phyloP scores from a whole-genome alignment of 2,113 vertebrate species.

The Sinocyclocheilus rhinocerous region DNA sequence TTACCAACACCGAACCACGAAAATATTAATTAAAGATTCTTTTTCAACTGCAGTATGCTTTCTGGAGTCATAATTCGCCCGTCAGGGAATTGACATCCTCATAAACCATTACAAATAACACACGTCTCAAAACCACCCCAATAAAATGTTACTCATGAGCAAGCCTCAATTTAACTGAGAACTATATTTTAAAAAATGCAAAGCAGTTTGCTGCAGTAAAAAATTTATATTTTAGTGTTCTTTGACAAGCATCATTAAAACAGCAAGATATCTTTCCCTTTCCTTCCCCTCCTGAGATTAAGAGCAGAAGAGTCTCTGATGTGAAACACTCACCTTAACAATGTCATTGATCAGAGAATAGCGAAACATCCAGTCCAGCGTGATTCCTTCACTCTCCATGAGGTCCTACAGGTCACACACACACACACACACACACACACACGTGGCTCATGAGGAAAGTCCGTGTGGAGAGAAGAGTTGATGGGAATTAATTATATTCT shows the following conservation, averaged over 20 bases:
- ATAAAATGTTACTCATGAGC: not conserved
- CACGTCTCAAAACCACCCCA: not conserved
- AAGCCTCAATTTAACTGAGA: too few relatives aligned
- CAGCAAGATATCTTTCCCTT: not conserved
- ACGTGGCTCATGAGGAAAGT: not conserved
- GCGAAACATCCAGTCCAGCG: conserved; percentile 96
- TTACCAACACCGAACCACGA: not conserved
- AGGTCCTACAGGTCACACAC: conserved; percentile 80
- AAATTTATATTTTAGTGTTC: not conserved
- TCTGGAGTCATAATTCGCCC: too few relatives aligned
- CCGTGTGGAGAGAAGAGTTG: not conserved
- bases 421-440: not conserved
- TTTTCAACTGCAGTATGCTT: not conserved
- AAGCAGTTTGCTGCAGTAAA: not conserved
- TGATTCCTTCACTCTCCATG: conserved; percentile 94
- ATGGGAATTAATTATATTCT: not conserved
- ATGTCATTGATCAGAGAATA: conserved; percentile 92
- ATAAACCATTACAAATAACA: not conserved
- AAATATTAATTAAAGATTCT: not conserved
- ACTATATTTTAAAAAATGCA: not conserved
- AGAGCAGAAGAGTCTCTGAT: not conserved
- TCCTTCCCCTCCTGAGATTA: not conserved
- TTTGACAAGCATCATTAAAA: not conserved
- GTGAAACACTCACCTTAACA: conserved; percentile 79
- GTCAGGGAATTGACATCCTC: not conserved